Evolutionary conservation across 2,113 vertebrate species (phyloP), one percentile per base, ranked within the genome.

Genomic region (Atrichornis clamosus): DNA sequence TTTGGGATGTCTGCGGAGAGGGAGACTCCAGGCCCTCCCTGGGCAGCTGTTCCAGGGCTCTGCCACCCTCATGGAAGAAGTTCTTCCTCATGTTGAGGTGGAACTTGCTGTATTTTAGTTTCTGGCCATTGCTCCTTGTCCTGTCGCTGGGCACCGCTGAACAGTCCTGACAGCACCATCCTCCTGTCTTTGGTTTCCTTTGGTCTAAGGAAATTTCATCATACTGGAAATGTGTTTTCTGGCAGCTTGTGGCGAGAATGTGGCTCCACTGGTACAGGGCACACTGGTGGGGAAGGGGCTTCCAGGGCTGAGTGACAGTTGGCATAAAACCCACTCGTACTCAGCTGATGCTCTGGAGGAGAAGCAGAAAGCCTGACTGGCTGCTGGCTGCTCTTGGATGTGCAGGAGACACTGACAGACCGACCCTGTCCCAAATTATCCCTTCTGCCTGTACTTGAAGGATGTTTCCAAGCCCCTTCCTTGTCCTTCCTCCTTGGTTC

Each of bases 251-350:
- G 46, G 59, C 77, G 27, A 59, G 90, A 41, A 18, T 0, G 35
- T 39, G 84, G 59, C 81, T 95, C 19, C 15, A 17, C 32, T 46
- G 73, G 68, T 30, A 6, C 1, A 12, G 67, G 56, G 32, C 14
- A 20, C 0, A 0, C 18, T n/a, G 7, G 5, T 18, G 52, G 39
- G 42, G 50, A 63, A 42, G 67, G 46, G 74, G 4, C 60, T 70
- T 62, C 0, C 0, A 10, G 27, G 14, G 12, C 1, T 3, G 24
- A 32, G 10, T 3, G 46, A 26, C 67, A 22, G 55, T 4, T 30
- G 79, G n/a, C 10, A 1, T 35, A 6, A 46, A 80, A 47, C 42
- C 9, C 46, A 0, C 32, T 19, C 3, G 12, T 7, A 1, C 2
- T 30, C 27, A 28, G 46, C 41, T 60, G 19, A 0, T 52, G 65